These are phyloP conservation scores for Therioaphis trifolii DNA, from an alignment of 2,888 invertebrate species.

Conservation along the genomic window DNA sequence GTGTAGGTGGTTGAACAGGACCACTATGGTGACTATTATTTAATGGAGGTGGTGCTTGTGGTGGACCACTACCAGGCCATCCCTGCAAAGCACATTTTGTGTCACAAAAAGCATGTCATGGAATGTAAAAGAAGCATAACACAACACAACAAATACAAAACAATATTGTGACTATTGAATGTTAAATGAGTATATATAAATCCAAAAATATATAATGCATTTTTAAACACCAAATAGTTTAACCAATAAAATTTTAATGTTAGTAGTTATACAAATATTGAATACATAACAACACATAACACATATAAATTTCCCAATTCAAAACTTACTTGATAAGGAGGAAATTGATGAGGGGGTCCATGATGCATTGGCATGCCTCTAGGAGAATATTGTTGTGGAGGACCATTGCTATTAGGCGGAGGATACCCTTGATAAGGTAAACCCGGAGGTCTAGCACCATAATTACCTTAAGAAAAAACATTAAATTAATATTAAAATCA, in stretches of 20 bases:
- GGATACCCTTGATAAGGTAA: conserved; percentile 70
- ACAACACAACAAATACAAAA: conserved; percentile 33
- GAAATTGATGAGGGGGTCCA: conserved; percentile 70
- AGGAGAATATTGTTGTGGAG: conserved; percentile 70
- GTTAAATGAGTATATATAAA: not conserved
- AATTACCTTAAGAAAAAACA: conserved; percentile 68
- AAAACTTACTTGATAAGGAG: conserved; percentile 67
- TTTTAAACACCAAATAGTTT: conserved; percentile 20
- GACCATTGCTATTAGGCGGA: conserved; percentile 68
- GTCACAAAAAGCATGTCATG: conserved; percentile 57
- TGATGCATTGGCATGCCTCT: conserved; percentile 69
- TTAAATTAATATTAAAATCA: not conserved
- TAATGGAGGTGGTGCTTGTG: conserved; percentile 66
- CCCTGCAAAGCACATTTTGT: conserved; percentile 65
- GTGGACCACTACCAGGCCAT: conserved; percentile 67
- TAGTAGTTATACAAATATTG: not conserved
- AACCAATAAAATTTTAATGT: conserved; percentile 43
- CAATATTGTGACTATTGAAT: conserved; percentile 3
- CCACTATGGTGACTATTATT: conserved; percentile 63
- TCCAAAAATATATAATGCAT: conserved; percentile 15
- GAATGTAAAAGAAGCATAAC: conserved; percentile 46
- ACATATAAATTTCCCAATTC: not conserved
- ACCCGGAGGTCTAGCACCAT: conserved; percentile 70
- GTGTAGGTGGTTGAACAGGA: conserved; percentile 58
- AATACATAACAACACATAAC: conserved; percentile 2